These are phyloP conservation scores for Dendropsophus ebraccatus DNA, from an alignment of 2,113 vertebrate species.

Conservation along the genomic window DNA sequence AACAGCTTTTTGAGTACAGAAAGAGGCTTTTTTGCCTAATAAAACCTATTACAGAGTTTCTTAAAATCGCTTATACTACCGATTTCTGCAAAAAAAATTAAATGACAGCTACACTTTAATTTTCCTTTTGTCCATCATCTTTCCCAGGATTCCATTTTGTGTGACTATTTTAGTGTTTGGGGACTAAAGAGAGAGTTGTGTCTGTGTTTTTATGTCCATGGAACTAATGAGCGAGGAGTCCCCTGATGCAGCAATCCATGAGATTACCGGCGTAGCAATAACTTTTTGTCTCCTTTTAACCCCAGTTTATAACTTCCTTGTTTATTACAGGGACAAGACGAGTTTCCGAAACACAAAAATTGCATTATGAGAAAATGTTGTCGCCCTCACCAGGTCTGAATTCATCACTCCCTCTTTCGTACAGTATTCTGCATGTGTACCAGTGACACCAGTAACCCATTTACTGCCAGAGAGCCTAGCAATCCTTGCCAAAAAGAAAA, in stretches of 20 bases:
- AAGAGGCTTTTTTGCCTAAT: too few species aligned
- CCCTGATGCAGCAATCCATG: background rate
- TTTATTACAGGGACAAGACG: conserved; percentile 82
- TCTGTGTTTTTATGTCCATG: conserved; percentile 6
- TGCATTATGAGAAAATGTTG: conserved; percentile 76
- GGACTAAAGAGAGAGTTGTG: background rate
- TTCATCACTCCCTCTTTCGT: background rate
- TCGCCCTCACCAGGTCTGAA: background rate
- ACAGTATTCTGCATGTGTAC: conserved; percentile 26
- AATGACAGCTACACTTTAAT: too few species aligned
- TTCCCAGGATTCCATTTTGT: conserved; percentile 8
- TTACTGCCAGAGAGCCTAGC: background rate
- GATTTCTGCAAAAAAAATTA: too few species aligned
- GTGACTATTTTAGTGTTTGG: conserved; percentile 24
- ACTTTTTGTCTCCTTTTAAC: background rate
- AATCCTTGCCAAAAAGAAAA: background rate
- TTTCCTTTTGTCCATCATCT: conserved; percentile 43
- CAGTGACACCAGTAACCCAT: background rate
- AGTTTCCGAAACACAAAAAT: conserved; percentile 88
- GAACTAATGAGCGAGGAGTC: background rate
- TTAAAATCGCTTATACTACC: too few species aligned
- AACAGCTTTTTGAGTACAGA: too few species aligned
- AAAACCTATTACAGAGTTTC: too few species aligned
- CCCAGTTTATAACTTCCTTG: conserved; percentile 60
- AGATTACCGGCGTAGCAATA: background rate